phyloP scores from a whole-genome alignment of 2,888 invertebrate genomes.

The Glaucopsyche alexis region DNA sequence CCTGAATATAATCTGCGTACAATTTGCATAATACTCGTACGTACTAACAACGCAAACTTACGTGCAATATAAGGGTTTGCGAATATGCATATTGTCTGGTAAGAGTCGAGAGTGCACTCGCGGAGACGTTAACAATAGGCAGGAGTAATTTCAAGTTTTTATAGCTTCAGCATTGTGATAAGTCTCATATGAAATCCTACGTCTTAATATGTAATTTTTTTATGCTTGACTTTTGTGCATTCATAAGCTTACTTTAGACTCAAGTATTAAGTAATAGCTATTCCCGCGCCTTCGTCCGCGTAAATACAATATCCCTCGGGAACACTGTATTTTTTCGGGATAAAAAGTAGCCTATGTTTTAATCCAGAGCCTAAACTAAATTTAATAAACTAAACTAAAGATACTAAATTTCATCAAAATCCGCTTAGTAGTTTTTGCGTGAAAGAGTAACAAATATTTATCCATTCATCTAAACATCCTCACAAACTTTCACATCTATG shows the following conservation, averaged over 20 bases:
- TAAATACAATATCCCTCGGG: no score
- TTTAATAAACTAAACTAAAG: no score
- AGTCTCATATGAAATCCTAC: conserved; percentile 17
- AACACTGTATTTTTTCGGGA: no score
- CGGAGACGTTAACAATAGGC: conserved; percentile 57
- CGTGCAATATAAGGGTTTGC: conserved; percentile 42
- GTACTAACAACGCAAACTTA: conserved; percentile 34
- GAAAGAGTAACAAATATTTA: no score
- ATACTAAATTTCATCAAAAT: no score
- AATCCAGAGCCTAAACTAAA: no score
- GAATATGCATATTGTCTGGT: conserved; percentile 69
- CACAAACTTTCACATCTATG: no score
- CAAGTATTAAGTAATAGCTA: no score
- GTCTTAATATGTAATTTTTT: conserved; percentile 1
- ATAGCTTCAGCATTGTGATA: conserved; percentile 42
- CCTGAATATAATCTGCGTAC: background rate
- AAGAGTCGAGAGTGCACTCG: conserved; percentile 54
- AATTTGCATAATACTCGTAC: conserved; percentile 27
- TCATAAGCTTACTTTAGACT: background rate
- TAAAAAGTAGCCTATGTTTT: no score
- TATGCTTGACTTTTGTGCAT: background rate
- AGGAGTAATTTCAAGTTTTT: conserved; percentile 57
- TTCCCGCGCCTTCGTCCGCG: no score
- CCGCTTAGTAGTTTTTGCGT: no score
- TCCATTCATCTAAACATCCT: no score